Percentiles rank a stretch among this genome's conserved stretches.
Conservation (phyloP, 92 coral and sea anemone genomes). For the Nematostella vectensis region DNA sequence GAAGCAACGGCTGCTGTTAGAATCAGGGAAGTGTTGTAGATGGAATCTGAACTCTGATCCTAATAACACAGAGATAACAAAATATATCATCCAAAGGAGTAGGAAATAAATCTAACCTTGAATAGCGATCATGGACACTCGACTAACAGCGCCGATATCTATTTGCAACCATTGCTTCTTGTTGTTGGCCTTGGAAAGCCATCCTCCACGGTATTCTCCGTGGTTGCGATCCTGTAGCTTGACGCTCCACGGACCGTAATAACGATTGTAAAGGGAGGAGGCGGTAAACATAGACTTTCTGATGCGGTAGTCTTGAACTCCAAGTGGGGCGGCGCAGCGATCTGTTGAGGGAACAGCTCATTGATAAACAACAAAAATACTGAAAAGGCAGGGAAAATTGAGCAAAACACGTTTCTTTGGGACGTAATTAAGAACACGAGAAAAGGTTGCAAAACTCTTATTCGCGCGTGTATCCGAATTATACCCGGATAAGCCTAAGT, state of each 20-base stretch:
- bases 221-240: conserved; percentile 57
- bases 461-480: too few relatives aligned
- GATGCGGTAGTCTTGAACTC: conserved; percentile 68
- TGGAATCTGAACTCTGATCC: too few relatives aligned
- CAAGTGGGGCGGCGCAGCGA: conserved; percentile 64
- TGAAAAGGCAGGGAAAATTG: not conserved
- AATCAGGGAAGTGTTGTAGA: too few relatives aligned
- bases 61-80: too few relatives aligned
- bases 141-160: conserved; percentile 33
- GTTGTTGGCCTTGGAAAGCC: conserved; percentile 41
- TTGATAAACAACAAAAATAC: not conserved
- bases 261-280: conserved; percentile 54
- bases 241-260: conserved; percentile 73
- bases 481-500: too few relatives aligned
- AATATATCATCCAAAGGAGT: too few relatives aligned
- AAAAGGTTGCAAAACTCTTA: too few relatives aligned
- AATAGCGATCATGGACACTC: conserved; percentile 27
- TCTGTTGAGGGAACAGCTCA: conserved; percentile 16
- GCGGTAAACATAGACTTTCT: conserved; percentile 47
- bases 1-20: too few relatives aligned
- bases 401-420: too few relatives aligned
- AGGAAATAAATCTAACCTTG: too few relatives aligned
- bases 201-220: conserved; percentile 47
- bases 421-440: not conserved
- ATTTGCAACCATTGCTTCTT: conserved; percentile 47